Evolutionary conservation across 2,113 vertebrate species (phyloP).

Genomic region (Platysteira castanea): DNA sequence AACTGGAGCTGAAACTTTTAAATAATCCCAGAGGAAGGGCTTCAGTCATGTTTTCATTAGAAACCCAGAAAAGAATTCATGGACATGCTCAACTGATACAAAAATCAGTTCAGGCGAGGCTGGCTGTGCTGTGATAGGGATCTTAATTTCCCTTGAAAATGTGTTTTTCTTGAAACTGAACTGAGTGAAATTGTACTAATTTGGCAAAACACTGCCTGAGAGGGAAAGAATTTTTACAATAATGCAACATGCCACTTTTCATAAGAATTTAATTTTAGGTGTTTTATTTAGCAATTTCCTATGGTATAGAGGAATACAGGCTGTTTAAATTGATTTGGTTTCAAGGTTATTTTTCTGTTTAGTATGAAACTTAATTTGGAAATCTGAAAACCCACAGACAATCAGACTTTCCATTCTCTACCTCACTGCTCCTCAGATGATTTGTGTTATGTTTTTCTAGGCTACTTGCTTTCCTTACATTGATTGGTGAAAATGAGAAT

Average conservation of each 20-base stretch:
- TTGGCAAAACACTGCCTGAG: not conserved
- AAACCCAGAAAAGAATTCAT: not conserved
- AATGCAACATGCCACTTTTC: not conserved
- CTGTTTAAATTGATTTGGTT: not conserved
- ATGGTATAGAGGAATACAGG: not conserved
- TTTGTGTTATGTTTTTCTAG: not conserved
- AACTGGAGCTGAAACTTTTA: not conserved
- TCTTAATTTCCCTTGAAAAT: not conserved
- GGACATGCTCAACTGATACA: not conserved
- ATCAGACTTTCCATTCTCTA: not conserved
- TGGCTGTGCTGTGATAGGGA: not conserved
- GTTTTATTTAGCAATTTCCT: not conserved
- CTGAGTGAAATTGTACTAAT: not conserved
- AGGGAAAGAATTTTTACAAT: not conserved
- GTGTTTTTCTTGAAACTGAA: not conserved
- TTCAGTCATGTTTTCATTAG: not conserved
- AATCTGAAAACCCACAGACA: not conserved
- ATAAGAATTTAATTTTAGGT: not conserved
- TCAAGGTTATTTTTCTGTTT: not conserved
- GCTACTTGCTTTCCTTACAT: not conserved
- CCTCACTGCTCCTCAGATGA: not conserved
- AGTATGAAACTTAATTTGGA: not conserved
- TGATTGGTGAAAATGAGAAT: not conserved
- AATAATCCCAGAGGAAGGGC: not conserved
- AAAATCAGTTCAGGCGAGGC: not conserved